Evolutionary conservation across 1,140 invertebrate species (phyloP).

Genomic region (Brachionus sp.): DNA sequence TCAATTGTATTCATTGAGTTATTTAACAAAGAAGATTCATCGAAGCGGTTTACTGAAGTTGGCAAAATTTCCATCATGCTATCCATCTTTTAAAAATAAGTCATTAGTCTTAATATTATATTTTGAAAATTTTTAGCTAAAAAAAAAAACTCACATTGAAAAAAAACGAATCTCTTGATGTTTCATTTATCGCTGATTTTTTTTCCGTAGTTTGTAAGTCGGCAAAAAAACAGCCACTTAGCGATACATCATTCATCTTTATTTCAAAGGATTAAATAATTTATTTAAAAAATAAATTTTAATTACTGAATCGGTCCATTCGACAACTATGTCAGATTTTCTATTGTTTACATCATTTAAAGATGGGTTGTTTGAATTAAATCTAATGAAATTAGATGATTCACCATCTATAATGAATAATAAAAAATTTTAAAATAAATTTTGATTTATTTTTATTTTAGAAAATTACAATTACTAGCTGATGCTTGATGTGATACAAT

Average conservation of each 20-base stretch:
- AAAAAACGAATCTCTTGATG: slow-evolving; percentile 30
- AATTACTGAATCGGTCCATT: slow-evolving; percentile 9
- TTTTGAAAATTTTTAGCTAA: too few relatives aligned
- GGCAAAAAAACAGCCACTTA: slow-evolving; percentile 12
- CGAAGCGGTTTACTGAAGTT: background rate
- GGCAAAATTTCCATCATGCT: slow-evolving; percentile 36
- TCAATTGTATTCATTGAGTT: slow-evolving; percentile 28
- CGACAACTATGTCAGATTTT: background rate
- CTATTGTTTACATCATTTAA: background rate
- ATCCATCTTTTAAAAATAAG: slow-evolving; percentile 8
- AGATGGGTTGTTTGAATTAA: background rate
- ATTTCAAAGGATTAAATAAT: background rate
- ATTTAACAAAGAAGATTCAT: slow-evolving; percentile 37
- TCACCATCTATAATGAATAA: background rate
- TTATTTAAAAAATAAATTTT: background rate
- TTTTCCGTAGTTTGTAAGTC: slow-evolving; percentile 34
- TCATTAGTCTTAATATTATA: background rate
- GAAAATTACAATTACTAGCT: background rate
- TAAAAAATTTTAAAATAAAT: background rate
- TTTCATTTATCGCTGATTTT: background rate
- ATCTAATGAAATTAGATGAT: background rate
- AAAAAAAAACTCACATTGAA: slow-evolving; percentile 31
- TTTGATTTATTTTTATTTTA: background rate
- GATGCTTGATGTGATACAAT: background rate
- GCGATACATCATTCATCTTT: slow-evolving; percentile 35